Conservation (phyloP, 2,113 vertebrate species). For the Coregonus clupeaformis region DNA sequence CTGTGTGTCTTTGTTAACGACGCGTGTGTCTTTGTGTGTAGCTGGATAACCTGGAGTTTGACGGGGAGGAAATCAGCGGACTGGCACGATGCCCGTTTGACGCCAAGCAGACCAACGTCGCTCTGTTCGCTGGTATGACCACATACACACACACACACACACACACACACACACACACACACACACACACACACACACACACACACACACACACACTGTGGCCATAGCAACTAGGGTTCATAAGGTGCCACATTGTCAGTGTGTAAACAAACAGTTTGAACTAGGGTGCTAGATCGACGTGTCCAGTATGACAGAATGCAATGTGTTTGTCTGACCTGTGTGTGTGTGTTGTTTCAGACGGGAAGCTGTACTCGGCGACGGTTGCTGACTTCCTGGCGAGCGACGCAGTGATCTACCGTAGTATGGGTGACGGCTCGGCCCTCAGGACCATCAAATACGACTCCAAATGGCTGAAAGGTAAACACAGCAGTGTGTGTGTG, state of each 20-base stretch:
- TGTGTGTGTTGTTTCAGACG: slow-evolving; percentile 74
- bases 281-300: too few relatives aligned
- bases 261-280: too few relatives aligned
- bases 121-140: slow-evolving; percentile 94
- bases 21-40: slow-evolving; percentile 48
- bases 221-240: too few relatives aligned
- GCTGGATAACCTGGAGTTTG: slow-evolving; percentile 97
- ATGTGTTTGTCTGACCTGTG: neutral
- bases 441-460: slow-evolving; percentile 98
- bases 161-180: slow-evolving; percentile 31
- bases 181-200: slow-evolving; percentile 22
- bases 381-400: slow-evolving; percentile 98
- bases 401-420: slow-evolving; percentile 98
- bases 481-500: slow-evolving; percentile 8
- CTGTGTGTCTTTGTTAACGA: slow-evolving; percentile 28
- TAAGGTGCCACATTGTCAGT: too few relatives aligned
- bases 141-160: slow-evolving; percentile 27
- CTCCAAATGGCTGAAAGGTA: slow-evolving; percentile 99
- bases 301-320: slow-evolving; percentile 24
- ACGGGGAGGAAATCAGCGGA: slow-evolving; percentile 98
- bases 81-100: slow-evolving; percentile 98
- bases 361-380: slow-evolving; percentile 96
- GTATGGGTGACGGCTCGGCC: slow-evolving; percentile 96
- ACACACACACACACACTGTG: slow-evolving; percentile 21
- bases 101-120: slow-evolving; percentile 98